Evolutionary conservation across 2,888 invertebrate genomes (phyloP), one percentile per base, ranked within the genome.

Genomic region (Macropis europaea): DNA sequence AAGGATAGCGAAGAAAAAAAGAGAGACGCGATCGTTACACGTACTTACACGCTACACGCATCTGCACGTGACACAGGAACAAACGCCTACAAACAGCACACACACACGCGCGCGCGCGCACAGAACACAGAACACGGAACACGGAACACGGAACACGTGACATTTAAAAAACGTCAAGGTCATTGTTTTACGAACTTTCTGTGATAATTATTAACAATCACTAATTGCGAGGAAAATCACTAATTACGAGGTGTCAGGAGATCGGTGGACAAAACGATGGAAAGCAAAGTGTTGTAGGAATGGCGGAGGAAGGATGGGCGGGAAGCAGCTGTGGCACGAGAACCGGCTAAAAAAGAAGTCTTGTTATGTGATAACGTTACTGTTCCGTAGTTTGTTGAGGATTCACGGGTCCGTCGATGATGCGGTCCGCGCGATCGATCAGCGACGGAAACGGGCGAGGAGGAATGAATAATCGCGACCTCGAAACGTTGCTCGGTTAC

Each of bases 151-250:
- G 61, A 15, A 43, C 32, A 45, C 45, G 66, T 50, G 53, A 69
- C 61, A 76, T 57, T 63, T 61, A 67, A 69, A 70, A 61, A 69
- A 72, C 62, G 80, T 86, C 86, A 86, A 86, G 83, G 82, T 84
- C 84, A 86, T 89, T 88, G 85, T 87, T 89, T 89, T 88, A 88
- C 81, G 84, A 90, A 89, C 89, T 88, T 90, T 89, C 90, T 90
- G 90, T 90, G 90, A 90, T 90, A 90, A 89, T 89, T 90, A 90
- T 89, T 89, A 90, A 90, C 89, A 90, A 90, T 90, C 89, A 90
- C 87, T 87, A 85, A 88, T 84, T 84, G 82, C 75, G 73, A 82
- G 69, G 61, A 75, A 50, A 80, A 78, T 76, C 73, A 75, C 45
- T 80, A 66, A 71, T 50, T 66, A 63, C 45, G 42, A 61, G 60